Base-by-base conservation (phyloP, 2,113 vertebrate genomes). In the Tylochromis polylepis region DNA sequence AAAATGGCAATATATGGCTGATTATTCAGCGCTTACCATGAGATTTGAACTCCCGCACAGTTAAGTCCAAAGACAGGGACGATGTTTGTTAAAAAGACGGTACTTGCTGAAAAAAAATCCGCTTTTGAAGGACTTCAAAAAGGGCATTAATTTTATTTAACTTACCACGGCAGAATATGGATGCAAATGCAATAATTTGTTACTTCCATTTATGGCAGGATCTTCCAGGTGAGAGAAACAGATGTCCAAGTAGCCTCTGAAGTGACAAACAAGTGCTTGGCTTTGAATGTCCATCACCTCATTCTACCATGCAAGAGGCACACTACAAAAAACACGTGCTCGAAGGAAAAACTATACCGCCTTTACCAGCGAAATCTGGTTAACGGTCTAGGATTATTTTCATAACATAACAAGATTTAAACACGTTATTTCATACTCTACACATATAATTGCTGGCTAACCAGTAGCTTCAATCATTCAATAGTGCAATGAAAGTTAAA, bases 1-100 rank as follows among this genome's bases (percentile, higher is more conserved):
- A 24, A 89, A 89, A 93, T 56, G 72, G 58, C n/a, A 87, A 87
- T 80, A 85, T 91, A 92, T 82, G 22, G 75, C 20, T 77, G 86
- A 85, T 90, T 72, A 89, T 82, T 92, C 67, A 72, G 83, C 12
- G 29, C 24, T 83, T 85, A 58, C 15, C 60, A 18, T n/a, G 34
- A 83, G 49, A 88, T 59, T 4, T 53, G 27, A 65, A 75, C 82
- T 75, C 31, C 38, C 8, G 29, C 56, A 51, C 57, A 83, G 78
- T 46, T 38, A 78, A 58, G 43, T 55, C 59, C 49, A 60, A 78
- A 72, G 60, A 59, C 18, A 72, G 14, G 4, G 41, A 46, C 1
- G 3, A 24, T 43, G 36, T 57, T 22, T 6, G 2, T 29, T 6
- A 55, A 20, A 56, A 18, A 86, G 10, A 81, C 46, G 81, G 59